Percentiles rank a stretch among this genome's conserved stretches.
phyloP scores from a whole-genome alignment of 2,888 invertebrate genomes.

The Tenthredo amoena region DNA sequence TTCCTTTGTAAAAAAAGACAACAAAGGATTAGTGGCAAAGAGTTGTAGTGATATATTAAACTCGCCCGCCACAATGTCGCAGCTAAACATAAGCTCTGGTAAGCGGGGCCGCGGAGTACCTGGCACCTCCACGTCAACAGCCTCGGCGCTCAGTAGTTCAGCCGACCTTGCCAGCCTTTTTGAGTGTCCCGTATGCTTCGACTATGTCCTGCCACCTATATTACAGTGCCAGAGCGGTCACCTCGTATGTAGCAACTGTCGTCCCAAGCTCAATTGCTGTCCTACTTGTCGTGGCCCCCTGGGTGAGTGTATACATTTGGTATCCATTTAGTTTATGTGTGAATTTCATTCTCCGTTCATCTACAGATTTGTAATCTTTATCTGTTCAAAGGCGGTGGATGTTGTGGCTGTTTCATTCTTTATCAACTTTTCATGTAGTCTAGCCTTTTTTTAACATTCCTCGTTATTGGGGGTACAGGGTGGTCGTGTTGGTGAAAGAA shows the following conservation, averaged over 20 bases:
- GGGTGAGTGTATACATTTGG: constrained; percentile 77
- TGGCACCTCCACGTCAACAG: constrained; percentile 79
- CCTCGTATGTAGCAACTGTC: constrained; percentile 97
- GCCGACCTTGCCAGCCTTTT: constrained; percentile 95
- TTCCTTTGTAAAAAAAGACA: background rate
- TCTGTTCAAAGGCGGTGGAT: background rate
- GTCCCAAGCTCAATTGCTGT: constrained; percentile 97
- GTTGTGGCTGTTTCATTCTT: background rate
- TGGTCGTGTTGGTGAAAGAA: background rate
- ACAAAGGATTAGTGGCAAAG: background rate
- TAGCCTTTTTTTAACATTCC: background rate
- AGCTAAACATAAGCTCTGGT: constrained; percentile 73
- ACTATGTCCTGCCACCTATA: constrained; percentile 99
- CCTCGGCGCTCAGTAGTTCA: constrained; percentile 85
- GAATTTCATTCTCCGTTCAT: background rate
- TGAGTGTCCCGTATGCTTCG: constrained; percentile 99
- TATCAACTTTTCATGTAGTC: background rate
- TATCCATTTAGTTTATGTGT: background rate
- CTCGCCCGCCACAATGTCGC: constrained; percentile 67
- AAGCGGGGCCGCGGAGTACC: constrained; percentile 75
- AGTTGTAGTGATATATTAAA: background rate
- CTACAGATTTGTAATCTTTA: background rate
- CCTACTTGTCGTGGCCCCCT: constrained; percentile 98
- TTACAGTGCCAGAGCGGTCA: constrained; percentile 99
- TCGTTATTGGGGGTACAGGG: background rate